Percentiles rank a stretch among this genome's conserved stretches.
Conservation (phyloP, 2,888 invertebrate species). For the Gastracanthus pulcherrimus region DNA sequence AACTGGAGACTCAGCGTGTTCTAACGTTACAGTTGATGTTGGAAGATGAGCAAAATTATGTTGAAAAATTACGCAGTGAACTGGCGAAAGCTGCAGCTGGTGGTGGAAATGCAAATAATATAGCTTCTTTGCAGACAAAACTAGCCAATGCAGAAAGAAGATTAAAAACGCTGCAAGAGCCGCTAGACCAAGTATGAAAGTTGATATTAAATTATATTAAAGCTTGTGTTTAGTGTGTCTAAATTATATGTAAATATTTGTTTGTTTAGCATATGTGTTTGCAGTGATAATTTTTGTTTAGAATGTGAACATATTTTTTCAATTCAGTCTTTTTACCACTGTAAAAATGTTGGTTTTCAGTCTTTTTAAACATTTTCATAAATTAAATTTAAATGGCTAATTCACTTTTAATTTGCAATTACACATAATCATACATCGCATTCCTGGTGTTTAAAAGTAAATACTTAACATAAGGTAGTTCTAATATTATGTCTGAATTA, state of each 20-base stretch:
- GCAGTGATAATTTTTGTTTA: conserved; percentile 45
- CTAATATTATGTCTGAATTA: conserved; percentile 18
- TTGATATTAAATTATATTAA: conserved; percentile 18
- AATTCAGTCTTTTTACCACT: not conserved
- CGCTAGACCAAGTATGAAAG: conserved; percentile 72
- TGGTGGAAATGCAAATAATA: conserved; percentile 74
- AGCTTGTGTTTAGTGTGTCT: conserved; percentile 32
- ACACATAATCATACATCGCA: conserved; percentile 19
- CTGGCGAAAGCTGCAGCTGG: conserved; percentile 78
- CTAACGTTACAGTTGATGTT: conserved; percentile 94
- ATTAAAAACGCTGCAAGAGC: conserved; percentile 81
- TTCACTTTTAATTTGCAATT: conserved; percentile 3
- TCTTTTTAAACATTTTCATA: conserved; percentile 12
- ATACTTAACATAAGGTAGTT: conserved; percentile 22
- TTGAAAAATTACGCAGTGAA: conserved; percentile 87
- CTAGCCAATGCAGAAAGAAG: conserved; percentile 81
- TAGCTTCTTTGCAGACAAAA: conserved; percentile 77
- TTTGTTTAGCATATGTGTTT: conserved; percentile 45
- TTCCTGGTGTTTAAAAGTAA: conserved; percentile 4
- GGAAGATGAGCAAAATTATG: conserved; percentile 90
- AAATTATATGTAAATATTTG: conserved; percentile 50
- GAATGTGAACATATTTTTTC: conserved; percentile 8
- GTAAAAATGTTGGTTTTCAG: not conserved
- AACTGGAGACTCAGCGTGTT: conserved; percentile 90
- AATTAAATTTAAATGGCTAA: conserved; percentile 6